These are phyloP conservation scores for Mimas tiliae DNA, from an alignment of 2,888 invertebrate genomes.

Conservation along the genomic window DNA sequence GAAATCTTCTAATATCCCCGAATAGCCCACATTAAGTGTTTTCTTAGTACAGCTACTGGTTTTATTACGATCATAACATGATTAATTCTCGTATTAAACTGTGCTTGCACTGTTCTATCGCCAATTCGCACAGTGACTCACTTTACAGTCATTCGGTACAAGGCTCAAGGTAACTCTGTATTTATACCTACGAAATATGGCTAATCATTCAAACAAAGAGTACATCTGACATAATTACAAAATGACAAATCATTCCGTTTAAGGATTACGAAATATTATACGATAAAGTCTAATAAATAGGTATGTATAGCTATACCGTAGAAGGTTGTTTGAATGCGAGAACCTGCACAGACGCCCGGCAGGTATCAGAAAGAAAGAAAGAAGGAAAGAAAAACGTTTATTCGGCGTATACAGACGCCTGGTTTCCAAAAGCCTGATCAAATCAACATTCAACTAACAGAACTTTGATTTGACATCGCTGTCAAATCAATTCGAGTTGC, in stretches of 20 bases:
- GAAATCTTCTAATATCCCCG: neutral
- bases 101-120: neutral
- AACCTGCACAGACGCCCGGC: too few relatives aligned
- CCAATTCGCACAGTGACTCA: constrained; percentile 8
- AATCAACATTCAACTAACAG: too few relatives aligned
- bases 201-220: constrained; percentile 5
- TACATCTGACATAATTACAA: neutral
- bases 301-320: too few relatives aligned
- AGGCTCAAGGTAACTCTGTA: constrained; percentile 3
- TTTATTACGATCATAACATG: constrained; percentile 21
- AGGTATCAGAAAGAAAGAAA: too few relatives aligned
- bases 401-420: too few relatives aligned
- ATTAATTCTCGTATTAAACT: constrained; percentile 1
- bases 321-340: too few relatives aligned
- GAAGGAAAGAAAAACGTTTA: too few relatives aligned
- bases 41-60: neutral
- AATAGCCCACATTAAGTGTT: neutral
- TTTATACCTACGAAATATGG: neutral
- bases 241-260: neutral
- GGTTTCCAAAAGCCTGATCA: too few relatives aligned
- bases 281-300: too few relatives aligned
- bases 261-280: neutral
- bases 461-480: too few relatives aligned
- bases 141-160: constrained; percentile 5
- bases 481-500: too few relatives aligned